Evolutionary conservation across 35 echinoderm and acorn worm genomes (phyloP).

Genomic region (Anneissia japonica): DNA sequence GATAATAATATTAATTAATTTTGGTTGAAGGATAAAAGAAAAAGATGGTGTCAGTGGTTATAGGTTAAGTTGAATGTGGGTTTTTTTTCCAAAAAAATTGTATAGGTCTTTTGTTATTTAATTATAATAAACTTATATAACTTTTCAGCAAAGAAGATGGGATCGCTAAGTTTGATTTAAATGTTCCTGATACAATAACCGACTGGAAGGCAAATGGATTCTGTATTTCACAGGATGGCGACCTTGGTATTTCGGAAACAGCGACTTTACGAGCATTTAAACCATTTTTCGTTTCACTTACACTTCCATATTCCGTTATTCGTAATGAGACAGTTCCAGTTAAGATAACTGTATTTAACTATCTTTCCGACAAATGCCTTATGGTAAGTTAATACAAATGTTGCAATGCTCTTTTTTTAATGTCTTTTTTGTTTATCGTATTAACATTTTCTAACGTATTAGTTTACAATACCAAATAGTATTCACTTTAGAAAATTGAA

Average conservation of each 20-base stretch:
- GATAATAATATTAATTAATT: too few relatives aligned
- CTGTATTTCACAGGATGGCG: slow-evolving; percentile 39
- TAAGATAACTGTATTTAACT: slow-evolving; percentile 63
- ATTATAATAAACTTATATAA: too few relatives aligned
- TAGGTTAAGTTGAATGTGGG: too few relatives aligned
- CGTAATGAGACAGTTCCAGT: slow-evolving; percentile 63
- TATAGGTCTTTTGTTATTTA: too few relatives aligned
- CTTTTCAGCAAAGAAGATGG: not conserved
- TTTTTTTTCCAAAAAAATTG: too few relatives aligned
- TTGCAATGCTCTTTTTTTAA: not conserved
- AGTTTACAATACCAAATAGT: not conserved
- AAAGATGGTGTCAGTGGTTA: too few relatives aligned
- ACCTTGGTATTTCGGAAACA: slow-evolving; percentile 42
- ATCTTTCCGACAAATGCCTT: slow-evolving; percentile 48
- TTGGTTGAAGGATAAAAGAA: too few relatives aligned
- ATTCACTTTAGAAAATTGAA: not conserved
- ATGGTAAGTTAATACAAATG: slow-evolving; percentile 33
- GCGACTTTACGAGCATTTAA: slow-evolving; percentile 46
- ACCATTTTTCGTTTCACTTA: slow-evolving; percentile 66
- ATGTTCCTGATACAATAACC: slow-evolving; percentile 60
- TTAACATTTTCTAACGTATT: not conserved
- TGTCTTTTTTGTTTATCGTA: not conserved
- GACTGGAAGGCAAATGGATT: slow-evolving; percentile 63
- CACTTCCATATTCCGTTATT: slow-evolving; percentile 72
- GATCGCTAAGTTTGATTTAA: not conserved